These are phyloP conservation scores for Acyrthosiphon pisum DNA, from an alignment of 1,140 invertebrate species.

Conservation along the genomic window DNA sequence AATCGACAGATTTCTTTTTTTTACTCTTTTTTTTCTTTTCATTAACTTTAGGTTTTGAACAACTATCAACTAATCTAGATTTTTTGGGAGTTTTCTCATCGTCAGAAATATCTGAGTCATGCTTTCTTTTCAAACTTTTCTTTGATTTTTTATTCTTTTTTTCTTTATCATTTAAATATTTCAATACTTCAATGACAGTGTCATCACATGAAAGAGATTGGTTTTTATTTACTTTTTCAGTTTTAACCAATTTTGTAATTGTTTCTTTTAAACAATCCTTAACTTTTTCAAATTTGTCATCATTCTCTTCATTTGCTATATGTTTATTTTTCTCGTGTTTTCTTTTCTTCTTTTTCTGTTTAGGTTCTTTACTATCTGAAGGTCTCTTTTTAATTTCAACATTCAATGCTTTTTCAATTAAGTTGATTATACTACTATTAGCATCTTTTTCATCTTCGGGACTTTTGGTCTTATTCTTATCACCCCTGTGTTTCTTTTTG, in stretches of 20 bases:
- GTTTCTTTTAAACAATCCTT: constrained; percentile 51
- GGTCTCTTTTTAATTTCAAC: constrained; percentile 44
- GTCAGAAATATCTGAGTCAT: constrained; percentile 24
- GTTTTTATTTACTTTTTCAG: background rate
- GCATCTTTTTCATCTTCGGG: constrained; percentile 15
- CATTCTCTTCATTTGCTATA: constrained; percentile 14
- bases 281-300: constrained; percentile 49
- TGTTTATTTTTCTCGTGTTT: constrained; percentile 50
- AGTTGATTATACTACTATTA: constrained; percentile 26
- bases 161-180: constrained; percentile 42
- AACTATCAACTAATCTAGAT: background rate
- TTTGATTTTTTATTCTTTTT: constrained; percentile 44
- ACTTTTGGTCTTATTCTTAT: background rate
- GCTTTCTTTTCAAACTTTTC: constrained; percentile 31
- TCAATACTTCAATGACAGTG: constrained; percentile 32
- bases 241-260: constrained; percentile 44
- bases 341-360: constrained; percentile 32
- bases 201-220: constrained; percentile 11
- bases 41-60: background rate
- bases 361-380: constrained; percentile 33
- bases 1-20: constrained; percentile 43
- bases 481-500: background rate
- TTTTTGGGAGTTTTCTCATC: background rate
- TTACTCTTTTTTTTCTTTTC: constrained; percentile 44
- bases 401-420: constrained; percentile 38